Evolutionary conservation across 2,888 invertebrate species (phyloP).

Genomic region (Octonoba sinensis): DNA sequence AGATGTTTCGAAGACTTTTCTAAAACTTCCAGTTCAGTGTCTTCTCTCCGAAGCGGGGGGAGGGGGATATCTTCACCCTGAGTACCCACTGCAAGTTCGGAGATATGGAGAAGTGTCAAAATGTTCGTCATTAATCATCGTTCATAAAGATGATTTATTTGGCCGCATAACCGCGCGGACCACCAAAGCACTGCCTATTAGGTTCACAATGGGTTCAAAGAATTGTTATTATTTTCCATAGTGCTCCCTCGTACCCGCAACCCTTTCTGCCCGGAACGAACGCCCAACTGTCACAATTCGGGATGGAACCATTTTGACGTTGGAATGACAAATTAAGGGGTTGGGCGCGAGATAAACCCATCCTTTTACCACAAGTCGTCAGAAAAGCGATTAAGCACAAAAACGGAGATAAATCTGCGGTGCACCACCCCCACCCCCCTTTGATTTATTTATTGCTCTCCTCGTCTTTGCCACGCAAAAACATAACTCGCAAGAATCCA

Average conservation of each 20-base stretch:
- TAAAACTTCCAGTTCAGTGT: too few relatives aligned
- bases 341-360: constrained; percentile 34
- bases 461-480: constrained; percentile 25
- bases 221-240: constrained; percentile 42
- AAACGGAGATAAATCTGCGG: constrained; percentile 51
- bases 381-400: constrained; percentile 51
- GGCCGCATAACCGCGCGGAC: constrained; percentile 14
- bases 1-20: too few relatives aligned
- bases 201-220: constrained; percentile 34
- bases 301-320: constrained; percentile 44
- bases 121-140: too few relatives aligned
- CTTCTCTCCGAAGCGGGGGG: too few relatives aligned
- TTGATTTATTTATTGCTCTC: constrained; percentile 51
- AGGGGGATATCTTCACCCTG: too few relatives aligned
- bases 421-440: constrained; percentile 6
- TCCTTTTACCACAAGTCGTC: constrained; percentile 38
- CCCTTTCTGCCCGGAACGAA: constrained; percentile 18
- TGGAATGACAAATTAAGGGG: constrained; percentile 51
- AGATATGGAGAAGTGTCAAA: too few relatives aligned
- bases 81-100: too few relatives aligned
- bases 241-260: constrained; percentile 16
- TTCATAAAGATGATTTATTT: constrained; percentile 33
- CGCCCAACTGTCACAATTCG: constrained; percentile 53
- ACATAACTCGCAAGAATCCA: constrained; percentile 28
- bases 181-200: constrained; percentile 34